Base-by-base conservation (phyloP, 1,140 invertebrate genomes). In the Heliconius melpomene region DNA sequence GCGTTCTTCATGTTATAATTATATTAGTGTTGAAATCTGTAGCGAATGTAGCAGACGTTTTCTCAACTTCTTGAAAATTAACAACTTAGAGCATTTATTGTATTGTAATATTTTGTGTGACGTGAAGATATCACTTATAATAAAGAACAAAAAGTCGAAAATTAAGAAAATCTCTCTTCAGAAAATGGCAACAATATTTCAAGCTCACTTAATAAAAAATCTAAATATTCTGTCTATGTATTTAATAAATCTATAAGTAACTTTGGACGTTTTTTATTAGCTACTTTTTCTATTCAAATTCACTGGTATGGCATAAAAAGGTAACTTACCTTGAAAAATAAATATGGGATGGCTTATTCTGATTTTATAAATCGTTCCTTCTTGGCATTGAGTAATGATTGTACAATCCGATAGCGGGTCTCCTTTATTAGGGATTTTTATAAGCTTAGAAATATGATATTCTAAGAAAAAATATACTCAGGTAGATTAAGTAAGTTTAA, bases 321-420 rank as follows among this genome's bases (percentile, higher is more conserved):
- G 60, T 66, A 66, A 66, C 26, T 66, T 66, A 66, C 60, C 74
- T 75, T 57, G 36, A 70, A 70, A 74, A 76, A 60, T 76, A 66
- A 66, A 54, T 54, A 76, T 36, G 36, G 60, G 60, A 66, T 76
- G 57, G 32, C 57, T 70, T 66, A 70, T 66, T 46, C 75, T 70
- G 75, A 76, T 60, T 76, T 70, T 70, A 76, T 76, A 76, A 76
- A 76, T 76, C 60, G 23, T 66, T 66, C 76, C 29, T 46, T 23
- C 50, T 74, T 66, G 77, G 46, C 77, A 60, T 79, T 79, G 77
- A 79, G 50, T 79, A 74, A 79, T 74, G 72, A 73, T 72, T 38
- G 52, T 54, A 71, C 26, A 57, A 70, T 38, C 40, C 46, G 32
- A 57, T 78, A 71, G 77, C 77, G 50, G 76, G 76, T 72, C 70